Conservation (phyloP, 92 coral and sea anemone species). For the Isaurus tuberculatus region DNA sequence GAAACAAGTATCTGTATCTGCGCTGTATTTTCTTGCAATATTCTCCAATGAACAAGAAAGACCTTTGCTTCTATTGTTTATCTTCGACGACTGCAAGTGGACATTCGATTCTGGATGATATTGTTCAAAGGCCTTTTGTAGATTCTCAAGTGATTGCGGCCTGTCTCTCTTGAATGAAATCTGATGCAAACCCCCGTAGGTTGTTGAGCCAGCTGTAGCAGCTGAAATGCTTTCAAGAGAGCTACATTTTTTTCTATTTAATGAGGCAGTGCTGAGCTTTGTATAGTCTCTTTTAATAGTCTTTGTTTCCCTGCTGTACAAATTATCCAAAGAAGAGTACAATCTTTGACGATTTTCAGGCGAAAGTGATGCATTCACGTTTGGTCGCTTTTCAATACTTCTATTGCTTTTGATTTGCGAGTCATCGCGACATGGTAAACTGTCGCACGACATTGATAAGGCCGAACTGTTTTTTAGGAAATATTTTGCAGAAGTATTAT, state of each 20-base stretch:
- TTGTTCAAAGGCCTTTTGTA: conserved; percentile 19
- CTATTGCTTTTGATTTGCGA: conserved; percentile 41
- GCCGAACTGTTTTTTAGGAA: conserved; percentile 29
- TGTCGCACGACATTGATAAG: conserved; percentile 42
- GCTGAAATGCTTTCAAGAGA: conserved; percentile 18
- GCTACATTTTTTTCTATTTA: conserved; percentile 8
- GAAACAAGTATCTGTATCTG: not conserved
- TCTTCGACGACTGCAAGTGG: not conserved
- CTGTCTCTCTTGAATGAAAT: not conserved
- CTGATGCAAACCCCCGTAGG: not conserved
- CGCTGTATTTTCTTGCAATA: conserved; percentile 3
- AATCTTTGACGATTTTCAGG: conserved; percentile 36
- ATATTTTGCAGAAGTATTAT: conserved; percentile 32
- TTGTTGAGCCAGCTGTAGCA: not conserved
- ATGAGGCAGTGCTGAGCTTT: too few relatives aligned
- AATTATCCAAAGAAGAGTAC: conserved; percentile 42
- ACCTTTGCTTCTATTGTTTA: not conserved
- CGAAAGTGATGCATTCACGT: not conserved
- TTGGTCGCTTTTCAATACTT: not conserved
- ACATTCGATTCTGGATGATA: not conserved
- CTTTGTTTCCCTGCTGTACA: conserved; percentile 19
- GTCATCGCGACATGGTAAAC: conserved; percentile 9
- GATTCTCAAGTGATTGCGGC: conserved; percentile 58
- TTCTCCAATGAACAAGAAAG: conserved; percentile 27
- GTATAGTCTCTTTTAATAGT: not conserved